phyloP scores from a whole-genome alignment of 1,140 invertebrate species.

The Drosophila kanapiae region DNA sequence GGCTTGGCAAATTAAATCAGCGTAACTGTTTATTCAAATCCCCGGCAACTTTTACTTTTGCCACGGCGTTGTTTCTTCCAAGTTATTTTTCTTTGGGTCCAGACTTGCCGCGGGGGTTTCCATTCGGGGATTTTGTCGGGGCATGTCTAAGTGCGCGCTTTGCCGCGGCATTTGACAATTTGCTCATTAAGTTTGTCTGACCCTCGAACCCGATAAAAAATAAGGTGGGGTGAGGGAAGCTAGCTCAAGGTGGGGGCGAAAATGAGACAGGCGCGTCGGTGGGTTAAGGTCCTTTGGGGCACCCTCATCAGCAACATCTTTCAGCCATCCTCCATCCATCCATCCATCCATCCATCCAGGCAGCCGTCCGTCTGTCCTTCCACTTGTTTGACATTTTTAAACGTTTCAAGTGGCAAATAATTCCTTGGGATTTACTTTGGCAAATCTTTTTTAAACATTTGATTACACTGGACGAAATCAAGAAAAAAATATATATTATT shows the following conservation, averaged over 20 bases:
- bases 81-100: slow-evolving; percentile 67
- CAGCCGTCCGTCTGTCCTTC: slow-evolving; percentile 5
- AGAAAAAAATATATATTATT: too few relatives aligned
- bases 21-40: slow-evolving; percentile 85
- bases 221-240: background rate
- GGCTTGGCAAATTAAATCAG: slow-evolving; percentile 81
- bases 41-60: slow-evolving; percentile 75
- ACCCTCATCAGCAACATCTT: slow-evolving; percentile 64
- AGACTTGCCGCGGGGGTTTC: slow-evolving; percentile 15
- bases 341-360: background rate
- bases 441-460: slow-evolving; percentile 84
- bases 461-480: slow-evolving; percentile 45
- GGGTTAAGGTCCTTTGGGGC: slow-evolving; percentile 30
- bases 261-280: slow-evolving; percentile 11
- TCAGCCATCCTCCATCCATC: background rate
- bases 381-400: slow-evolving; percentile 84
- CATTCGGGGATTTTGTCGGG: slow-evolving; percentile 37
- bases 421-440: slow-evolving; percentile 82
- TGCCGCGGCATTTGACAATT: slow-evolving; percentile 84
- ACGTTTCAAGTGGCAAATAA: slow-evolving; percentile 84
- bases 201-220: slow-evolving; percentile 29
- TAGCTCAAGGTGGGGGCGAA: slow-evolving; percentile 15
- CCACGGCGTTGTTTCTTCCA: slow-evolving; percentile 29
- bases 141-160: slow-evolving; percentile 81
- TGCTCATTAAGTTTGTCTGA: slow-evolving; percentile 85